Base-by-base conservation (phyloP, 64 coral and sea anemone genomes). In the Actinia equina region DNA sequence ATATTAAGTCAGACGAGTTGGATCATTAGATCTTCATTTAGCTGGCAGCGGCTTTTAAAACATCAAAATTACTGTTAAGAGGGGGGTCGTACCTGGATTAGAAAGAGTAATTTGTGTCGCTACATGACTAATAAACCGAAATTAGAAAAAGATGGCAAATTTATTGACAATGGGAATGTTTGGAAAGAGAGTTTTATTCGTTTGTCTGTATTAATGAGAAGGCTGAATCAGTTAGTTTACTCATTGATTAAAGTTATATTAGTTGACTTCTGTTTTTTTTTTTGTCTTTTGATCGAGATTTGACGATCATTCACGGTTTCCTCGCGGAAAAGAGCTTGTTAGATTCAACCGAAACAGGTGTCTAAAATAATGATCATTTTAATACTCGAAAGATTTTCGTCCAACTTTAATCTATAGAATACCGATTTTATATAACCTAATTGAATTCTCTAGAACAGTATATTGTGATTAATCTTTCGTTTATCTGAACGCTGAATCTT, bases 21-120 rank as follows among this genome's bases (percentile, higher is more conserved):
- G 26, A 26, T 74, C 69, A 74, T 74, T 74, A 74, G 69, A 74
- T 41, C n/a, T 41, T 74, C 69, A 74, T 74, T 74, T 74, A 74
- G 69, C 23, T 30, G 26, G 26, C 10, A n/a, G 69, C 69, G 25
- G 69, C 69, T 30, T 41, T 74, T 30, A 30, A 74, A 74, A 74
- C 69, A 74, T 74, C 22, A 23, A 74, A 74, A 74, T 74, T 26
- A 74, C 69, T 74, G 69, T 74, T 74, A 30, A 74, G 69, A 74
- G 69, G 69, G 69, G 69, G 69, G 69, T 74, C 69, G 69, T 37
- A 30, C 23, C 25, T 2, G 69, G 69, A 74, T 74, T 74, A 74
- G 25, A 74, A 27, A 74, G 10, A 8, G 27, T 74, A 74, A 74
- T 74, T 74, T 74, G 69, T 74, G 23, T 74, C 69, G 25, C 69